Percentiles rank a stretch among this genome's conserved stretches.
phyloP scores from a whole-genome alignment of 1,140 invertebrate genomes.

The Aleiodes sp. region DNA sequence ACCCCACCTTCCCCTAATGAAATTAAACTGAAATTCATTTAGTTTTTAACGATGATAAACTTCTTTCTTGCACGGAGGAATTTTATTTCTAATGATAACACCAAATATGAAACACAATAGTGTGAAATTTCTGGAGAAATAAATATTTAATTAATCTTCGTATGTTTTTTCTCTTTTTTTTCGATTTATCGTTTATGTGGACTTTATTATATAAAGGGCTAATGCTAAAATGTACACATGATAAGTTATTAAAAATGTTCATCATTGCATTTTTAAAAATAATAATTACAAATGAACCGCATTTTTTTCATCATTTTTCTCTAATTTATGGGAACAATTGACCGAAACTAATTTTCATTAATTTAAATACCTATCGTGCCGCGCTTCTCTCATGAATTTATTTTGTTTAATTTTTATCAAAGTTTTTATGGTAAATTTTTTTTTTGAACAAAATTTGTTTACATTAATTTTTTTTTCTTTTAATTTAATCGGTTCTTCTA shows the following conservation, averaged over 20 bases:
- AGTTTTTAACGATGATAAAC: too few relatives aligned
- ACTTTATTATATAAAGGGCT: conserved; percentile 65
- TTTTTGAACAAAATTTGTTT: conserved; percentile 8
- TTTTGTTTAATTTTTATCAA: conserved; percentile 5
- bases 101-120: too few relatives aligned
- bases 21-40: too few relatives aligned
- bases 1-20: too few relatives aligned
- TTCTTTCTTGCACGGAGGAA: too few relatives aligned
- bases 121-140: neutral
- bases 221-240: conserved; percentile 64
- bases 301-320: conserved; percentile 40
- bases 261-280: conserved; percentile 56
- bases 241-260: conserved; percentile 64
- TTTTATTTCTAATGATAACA: too few relatives aligned
- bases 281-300: conserved; percentile 62
- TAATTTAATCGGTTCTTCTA: neutral
- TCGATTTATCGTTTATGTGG: conserved; percentile 48
- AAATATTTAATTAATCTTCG: conserved; percentile 1
- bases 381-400: conserved; percentile 14
- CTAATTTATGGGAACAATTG: neutral
- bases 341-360: conserved; percentile 8
- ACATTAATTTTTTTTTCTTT: neutral
- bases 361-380: conserved; percentile 31
- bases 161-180: conserved; percentile 30
- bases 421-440: neutral